phyloP scores from a whole-genome alignment of 2,113 vertebrate species.

The Antechinus stuartii region DNA sequence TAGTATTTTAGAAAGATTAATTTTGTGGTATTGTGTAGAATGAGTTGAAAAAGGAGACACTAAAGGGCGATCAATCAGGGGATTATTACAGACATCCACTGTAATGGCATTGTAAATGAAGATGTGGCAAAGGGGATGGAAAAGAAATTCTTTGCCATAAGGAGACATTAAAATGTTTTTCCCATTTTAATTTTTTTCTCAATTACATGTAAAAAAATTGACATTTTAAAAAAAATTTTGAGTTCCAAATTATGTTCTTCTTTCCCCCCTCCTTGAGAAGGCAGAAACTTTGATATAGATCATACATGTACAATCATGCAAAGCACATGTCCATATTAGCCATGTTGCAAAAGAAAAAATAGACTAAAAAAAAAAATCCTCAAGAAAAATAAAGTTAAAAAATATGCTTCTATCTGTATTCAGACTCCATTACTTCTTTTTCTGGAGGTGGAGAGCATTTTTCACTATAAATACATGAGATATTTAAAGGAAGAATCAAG shows the following conservation, averaged over 20 bases:
- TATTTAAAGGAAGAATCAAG: background rate
- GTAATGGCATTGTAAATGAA: background rate
- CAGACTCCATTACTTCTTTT: background rate
- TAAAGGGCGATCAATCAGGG: background rate
- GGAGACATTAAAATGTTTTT: background rate
- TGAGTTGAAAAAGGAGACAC: background rate
- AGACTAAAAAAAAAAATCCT: background rate
- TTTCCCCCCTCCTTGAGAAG: background rate
- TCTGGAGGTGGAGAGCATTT: background rate
- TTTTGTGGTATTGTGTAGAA: background rate
- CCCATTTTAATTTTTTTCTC: background rate
- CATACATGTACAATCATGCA: background rate
- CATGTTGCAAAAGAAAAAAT: background rate
- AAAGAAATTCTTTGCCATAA: background rate
- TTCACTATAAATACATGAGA: background rate
- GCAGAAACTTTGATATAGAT: background rate
- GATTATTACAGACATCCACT: conserved; percentile 15
- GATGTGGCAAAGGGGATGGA: background rate
- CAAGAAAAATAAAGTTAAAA: background rate
- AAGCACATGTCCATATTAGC: background rate
- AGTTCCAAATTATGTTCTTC: background rate
- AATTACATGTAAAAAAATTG: background rate
- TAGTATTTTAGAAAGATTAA: background rate
- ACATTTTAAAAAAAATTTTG: background rate
- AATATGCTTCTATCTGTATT: background rate